Evolutionary conservation across 2,888 invertebrate genomes (phyloP).

Genomic region (Lottia scabra): DNA sequence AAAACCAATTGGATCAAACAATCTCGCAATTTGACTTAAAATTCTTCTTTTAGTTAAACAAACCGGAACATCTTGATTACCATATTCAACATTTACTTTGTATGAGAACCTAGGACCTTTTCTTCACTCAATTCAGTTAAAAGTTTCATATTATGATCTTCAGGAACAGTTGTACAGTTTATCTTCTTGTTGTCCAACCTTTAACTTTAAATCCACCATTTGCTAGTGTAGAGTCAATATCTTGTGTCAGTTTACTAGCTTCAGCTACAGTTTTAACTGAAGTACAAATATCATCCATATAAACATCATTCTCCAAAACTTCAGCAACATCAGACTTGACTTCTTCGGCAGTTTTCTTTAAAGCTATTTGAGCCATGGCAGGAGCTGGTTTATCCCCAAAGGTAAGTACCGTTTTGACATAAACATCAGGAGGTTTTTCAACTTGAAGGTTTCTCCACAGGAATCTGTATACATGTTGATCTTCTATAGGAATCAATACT

Average conservation of each 20-base stretch:
- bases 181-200: not conserved
- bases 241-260: not conserved
- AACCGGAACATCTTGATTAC: not conserved
- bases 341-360: not conserved
- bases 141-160: not conserved
- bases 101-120: not conserved
- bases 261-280: not conserved
- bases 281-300: not conserved
- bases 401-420: conserved; percentile 8
- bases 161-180: not conserved
- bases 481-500: conserved; percentile 1
- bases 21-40: not conserved
- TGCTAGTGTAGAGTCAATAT: not conserved
- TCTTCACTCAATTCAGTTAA: not conserved
- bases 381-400: conserved; percentile 19
- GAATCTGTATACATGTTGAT: conserved; percentile 15
- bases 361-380: conserved; percentile 14
- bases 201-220: not conserved
- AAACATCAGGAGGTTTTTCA: conserved; percentile 14
- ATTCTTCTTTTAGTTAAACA: not conserved
- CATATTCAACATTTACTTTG: not conserved
- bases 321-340: no score
- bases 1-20: not conserved
- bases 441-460: conserved; percentile 15
- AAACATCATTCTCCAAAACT: not conserved